A percentile compares a stretch with the other conserved stretches of the same genome.
These are phyloP conservation scores for Melanotaenia duboulayi DNA, from an alignment of 2,113 vertebrate species.

Conservation along the genomic window DNA sequence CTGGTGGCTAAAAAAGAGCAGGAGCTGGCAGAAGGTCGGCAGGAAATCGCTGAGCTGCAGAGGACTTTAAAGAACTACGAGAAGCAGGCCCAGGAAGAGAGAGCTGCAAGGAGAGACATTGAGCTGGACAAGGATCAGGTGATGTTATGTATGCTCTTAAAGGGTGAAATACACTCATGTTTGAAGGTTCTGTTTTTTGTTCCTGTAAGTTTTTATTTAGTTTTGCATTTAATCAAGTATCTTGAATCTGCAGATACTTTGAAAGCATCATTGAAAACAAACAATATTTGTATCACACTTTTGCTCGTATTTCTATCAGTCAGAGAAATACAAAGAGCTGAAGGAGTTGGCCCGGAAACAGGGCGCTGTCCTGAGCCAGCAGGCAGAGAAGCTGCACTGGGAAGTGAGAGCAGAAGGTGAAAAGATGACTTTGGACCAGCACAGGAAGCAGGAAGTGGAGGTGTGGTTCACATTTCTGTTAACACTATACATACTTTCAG, in stretches of 20 bases:
- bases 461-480: constrained; percentile 71
- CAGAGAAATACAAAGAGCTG: constrained; percentile 87
- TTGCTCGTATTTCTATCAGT: constrained; percentile 70
- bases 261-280: no score
- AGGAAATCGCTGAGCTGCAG: constrained; percentile 84
- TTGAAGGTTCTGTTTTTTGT: background rate
- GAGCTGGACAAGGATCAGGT: constrained; percentile 89
- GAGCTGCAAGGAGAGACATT: constrained; percentile 66
- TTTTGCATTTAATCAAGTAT: no score
- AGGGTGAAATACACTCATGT: background rate
- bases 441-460: constrained; percentile 87
- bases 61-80: constrained; percentile 84
- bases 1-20: constrained; percentile 79
- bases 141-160: background rate
- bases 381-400: constrained; percentile 88
- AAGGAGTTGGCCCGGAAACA: constrained; percentile 88
- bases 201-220: no score
- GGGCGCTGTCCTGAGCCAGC: constrained; percentile 84
- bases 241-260: background rate
- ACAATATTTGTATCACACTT: no score
- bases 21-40: constrained; percentile 81
- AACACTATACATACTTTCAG: background rate
- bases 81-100: constrained; percentile 80
- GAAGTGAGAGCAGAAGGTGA: constrained; percentile 87
- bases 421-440: constrained; percentile 86